Evolutionary conservation across 2,797 vertebrate genomes (phyloP).

Genomic region (Aplochiton taeniatus): DNA sequence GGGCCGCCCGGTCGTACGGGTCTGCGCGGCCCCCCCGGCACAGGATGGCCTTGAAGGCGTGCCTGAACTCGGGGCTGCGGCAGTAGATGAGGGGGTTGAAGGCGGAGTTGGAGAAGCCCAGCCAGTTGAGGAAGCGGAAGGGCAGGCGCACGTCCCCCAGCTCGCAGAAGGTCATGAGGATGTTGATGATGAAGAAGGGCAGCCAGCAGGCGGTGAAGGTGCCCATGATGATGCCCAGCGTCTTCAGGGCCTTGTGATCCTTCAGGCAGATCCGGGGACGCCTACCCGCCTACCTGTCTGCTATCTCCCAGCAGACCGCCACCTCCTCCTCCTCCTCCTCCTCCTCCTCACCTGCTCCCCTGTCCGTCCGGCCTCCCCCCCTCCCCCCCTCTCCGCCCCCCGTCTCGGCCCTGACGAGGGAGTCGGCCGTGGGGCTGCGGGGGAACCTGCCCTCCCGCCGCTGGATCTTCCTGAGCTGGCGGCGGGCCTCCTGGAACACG

Average conservation of each 20-base stretch:
- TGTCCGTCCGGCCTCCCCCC: not conserved
- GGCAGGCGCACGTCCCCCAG: constrained; percentile 72
- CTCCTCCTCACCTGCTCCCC: constrained; percentile 21
- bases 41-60: constrained; percentile 93
- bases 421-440: constrained; percentile 31
- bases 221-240: constrained; percentile 98
- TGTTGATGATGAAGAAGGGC: constrained; percentile 96
- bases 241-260: constrained; percentile 97
- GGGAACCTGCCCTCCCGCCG: constrained; percentile 84
- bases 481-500: constrained; percentile 92
- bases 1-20: too few species aligned
- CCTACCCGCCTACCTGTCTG: too few species aligned
- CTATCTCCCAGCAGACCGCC: too few species aligned
- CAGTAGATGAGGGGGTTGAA: constrained; percentile 99
- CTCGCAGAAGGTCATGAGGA: constrained; percentile 77
- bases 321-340: constrained; percentile 24
- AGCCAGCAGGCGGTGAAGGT: constrained; percentile 97
- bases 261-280: constrained; percentile 85
- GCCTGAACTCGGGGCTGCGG: constrained; percentile 92
- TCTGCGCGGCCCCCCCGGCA: constrained; percentile 65
- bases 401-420: constrained; percentile 38
- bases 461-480: constrained; percentile 92
- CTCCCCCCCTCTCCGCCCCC: constrained; percentile 10
- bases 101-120: constrained; percentile 93
- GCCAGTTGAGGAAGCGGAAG: constrained; percentile 92